Conservation (phyloP, 2,888 invertebrate genomes). For the Hypercompe scribonia region DNA sequence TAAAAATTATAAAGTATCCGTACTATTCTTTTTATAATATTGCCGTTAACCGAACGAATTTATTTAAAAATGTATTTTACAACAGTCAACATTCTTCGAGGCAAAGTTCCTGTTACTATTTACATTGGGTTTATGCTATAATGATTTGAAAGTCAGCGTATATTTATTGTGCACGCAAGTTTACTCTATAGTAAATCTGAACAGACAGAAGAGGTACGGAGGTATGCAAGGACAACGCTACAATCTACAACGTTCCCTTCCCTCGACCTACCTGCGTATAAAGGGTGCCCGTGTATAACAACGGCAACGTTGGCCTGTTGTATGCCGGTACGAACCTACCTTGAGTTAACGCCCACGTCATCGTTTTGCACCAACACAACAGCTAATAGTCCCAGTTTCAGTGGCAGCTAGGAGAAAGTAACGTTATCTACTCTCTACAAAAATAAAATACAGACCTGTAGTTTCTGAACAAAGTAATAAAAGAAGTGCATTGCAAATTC, state of each 20-base stretch:
- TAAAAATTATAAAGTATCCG: background rate
- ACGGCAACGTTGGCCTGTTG: conserved; percentile 26
- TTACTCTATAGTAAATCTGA: conserved; percentile 13
- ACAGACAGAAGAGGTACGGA: conserved; percentile 16
- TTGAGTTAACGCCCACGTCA: conserved; percentile 34
- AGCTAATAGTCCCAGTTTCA: conserved; percentile 17
- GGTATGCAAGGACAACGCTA: conserved; percentile 34
- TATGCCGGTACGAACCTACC: conserved; percentile 10
- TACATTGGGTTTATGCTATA: background rate
- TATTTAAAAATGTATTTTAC: too few relatives aligned
- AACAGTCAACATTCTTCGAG: too few relatives aligned
- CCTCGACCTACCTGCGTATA: conserved; percentile 24
- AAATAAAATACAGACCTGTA: conserved; percentile 3
- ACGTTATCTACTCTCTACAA: conserved; percentile 15
- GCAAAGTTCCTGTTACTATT: too few relatives aligned
- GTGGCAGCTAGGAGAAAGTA: conserved; percentile 45
- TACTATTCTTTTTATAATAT: too few relatives aligned
- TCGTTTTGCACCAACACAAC: conserved; percentile 21
- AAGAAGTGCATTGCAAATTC: background rate
- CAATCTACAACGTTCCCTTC: conserved; percentile 29
- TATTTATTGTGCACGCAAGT: background rate
- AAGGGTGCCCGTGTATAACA: conserved; percentile 27
- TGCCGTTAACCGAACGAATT: too few relatives aligned
- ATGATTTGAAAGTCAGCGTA: background rate
- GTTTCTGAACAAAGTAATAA: background rate